Conservation (phyloP, 64 coral and sea anemone genomes). For the Montipora efflorescens region DNA sequence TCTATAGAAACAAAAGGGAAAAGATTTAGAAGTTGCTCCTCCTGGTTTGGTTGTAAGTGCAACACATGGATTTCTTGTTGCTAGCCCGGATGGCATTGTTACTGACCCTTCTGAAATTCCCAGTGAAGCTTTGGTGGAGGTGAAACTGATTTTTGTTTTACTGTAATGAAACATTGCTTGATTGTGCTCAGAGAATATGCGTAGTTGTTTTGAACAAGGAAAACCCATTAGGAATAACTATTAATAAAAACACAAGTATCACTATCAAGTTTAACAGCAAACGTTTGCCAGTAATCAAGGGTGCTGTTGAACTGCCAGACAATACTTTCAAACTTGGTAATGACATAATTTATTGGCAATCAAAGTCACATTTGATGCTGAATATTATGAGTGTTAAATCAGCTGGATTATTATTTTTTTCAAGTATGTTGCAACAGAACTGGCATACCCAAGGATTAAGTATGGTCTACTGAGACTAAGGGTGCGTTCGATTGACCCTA, state of each 20-base stretch:
- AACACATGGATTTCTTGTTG: too few relatives aligned
- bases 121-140: background rate
- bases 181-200: too few relatives aligned
- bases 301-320: background rate
- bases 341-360: background rate
- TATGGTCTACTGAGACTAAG: too few relatives aligned
- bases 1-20: too few relatives aligned
- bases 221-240: background rate
- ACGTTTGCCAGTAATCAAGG: background rate
- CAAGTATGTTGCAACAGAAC: too few relatives aligned
- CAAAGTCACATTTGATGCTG: background rate
- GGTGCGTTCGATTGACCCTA: too few relatives aligned
- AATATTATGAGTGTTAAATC: background rate
- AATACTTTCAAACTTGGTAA: background rate
- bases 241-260: background rate
- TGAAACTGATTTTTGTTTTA: background rate
- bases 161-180: too few relatives aligned
- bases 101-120: background rate
- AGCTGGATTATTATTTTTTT: background rate
- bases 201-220: too few relatives aligned
- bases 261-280: background rate
- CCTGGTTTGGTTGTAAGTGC: slow-evolving; percentile 22
- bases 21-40: too few relatives aligned
- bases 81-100: background rate
- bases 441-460: too few relatives aligned